Base-by-base conservation (phyloP, 2,888 invertebrate species). In the Ctena decussata region DNA sequence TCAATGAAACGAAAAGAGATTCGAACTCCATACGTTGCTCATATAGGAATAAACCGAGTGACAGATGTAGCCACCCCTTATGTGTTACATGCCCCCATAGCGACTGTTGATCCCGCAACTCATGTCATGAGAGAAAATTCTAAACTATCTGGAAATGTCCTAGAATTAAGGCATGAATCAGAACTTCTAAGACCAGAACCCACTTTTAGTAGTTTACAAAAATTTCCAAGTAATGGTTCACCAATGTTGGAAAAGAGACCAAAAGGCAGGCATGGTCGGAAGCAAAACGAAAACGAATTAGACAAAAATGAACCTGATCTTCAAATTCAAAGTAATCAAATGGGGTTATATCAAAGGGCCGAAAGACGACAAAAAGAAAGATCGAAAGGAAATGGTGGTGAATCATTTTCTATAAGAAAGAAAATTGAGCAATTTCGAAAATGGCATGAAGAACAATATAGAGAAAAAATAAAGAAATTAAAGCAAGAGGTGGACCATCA, bases 381-480 rank as follows among this genome's bases (percentile, higher is more conserved):
- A 3, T 49, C 81, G 11, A 73, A 84, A 27, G 84, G 79, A 1
- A 81, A 88, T 69, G 85, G 70, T 11, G 91, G 93, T 37, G 93
- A 93, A 78, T 91, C 92, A 24, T 93, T 93, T 75, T 93, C 94
- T 30, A 92, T 94, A 39, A 82, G 94, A 24, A 91, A 93, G 79
- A 93, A 93, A 86, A 93, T 94, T 49, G 94, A 94, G 77, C 93
- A 94, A 85, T 94, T 93, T 81, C 85, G 92, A 53, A 90, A 90
- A 44, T 94, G 94, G 93, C 94, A 94, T 73, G 94, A 94, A 65
- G 93, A 93, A 69, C 93, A 93, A 77, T 92, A 93, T 82, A 86
- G 88, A 37, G 92, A 93, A 30, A 93, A 93, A 80, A 85, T 93
- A 27, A 91, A 92, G 53, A 90, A 88, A 69, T 78, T 93, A 8